Conservation (phyloP, 2,797 vertebrate genomes). For the Enteromius unitaeniatus region DNA sequence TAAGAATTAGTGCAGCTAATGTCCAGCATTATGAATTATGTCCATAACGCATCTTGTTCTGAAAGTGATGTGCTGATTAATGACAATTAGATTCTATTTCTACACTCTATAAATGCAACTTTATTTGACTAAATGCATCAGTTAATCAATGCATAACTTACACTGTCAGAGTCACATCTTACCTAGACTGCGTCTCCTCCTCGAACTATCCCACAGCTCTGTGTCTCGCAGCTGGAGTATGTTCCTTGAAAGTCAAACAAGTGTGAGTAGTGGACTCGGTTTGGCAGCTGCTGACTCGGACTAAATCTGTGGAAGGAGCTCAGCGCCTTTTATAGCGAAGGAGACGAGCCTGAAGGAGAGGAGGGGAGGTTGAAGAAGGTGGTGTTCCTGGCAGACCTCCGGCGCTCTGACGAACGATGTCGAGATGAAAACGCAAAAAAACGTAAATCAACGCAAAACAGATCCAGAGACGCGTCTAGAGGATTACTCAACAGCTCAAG, state of each 20-base stretch:
- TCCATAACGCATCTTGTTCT: neutral
- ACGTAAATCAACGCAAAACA: conserved; percentile 58
- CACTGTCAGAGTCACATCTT: neutral
- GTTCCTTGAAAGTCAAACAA: conserved; percentile 65
- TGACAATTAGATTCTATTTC: neutral
- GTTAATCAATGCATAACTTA: neutral
- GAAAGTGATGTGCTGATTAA: neutral
- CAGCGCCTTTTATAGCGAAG: conserved; percentile 82
- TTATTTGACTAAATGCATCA: neutral
- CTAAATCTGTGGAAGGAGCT: conserved; percentile 60
- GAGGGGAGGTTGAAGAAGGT: conserved; percentile 59
- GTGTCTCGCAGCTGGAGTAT: conserved; percentile 49
- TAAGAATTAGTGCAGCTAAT: neutral
- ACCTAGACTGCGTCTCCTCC: conserved; percentile 42
- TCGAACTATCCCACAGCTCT: conserved; percentile 52
- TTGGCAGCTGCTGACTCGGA: conserved; percentile 62
- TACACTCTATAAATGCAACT: neutral
- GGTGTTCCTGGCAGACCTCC: conserved; percentile 71
- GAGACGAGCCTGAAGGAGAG: conserved; percentile 68
- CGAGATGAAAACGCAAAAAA: conserved; percentile 58
- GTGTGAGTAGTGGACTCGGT: conserved; percentile 55
- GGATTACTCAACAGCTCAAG: neutral
- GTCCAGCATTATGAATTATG: neutral
- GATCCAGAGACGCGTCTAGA: neutral
- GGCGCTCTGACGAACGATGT: conserved; percentile 65